These are phyloP conservation scores for Cottoperca gobio DNA, from an alignment of 2,797 vertebrate species.

Conservation along the genomic window DNA sequence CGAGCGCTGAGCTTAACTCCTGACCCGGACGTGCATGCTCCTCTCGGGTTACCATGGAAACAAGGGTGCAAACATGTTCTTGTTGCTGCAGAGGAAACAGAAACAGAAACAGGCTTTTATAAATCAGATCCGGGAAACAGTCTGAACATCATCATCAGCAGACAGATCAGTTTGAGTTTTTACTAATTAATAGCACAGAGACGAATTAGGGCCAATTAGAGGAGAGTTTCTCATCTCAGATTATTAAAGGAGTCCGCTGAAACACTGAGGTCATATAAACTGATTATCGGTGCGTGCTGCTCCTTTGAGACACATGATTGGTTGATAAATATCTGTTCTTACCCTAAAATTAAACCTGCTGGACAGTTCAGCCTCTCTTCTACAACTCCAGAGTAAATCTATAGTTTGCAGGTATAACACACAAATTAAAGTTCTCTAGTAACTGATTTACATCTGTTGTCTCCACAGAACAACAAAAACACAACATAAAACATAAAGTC, in stretches of 20 bases:
- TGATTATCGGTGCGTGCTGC: conserved; percentile 32
- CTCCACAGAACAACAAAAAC: no score
- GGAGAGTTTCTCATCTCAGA: conserved; percentile 35
- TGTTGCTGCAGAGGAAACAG: conserved; percentile 78
- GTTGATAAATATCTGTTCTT: conserved; percentile 31
- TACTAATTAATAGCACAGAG: conserved; percentile 48
- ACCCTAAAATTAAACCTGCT: not conserved
- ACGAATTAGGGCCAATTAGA: conserved; percentile 57
- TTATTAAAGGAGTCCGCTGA: conserved; percentile 35
- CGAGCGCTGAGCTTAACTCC: conserved; percentile 68
- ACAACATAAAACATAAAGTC: no score
- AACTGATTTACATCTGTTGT: no score
- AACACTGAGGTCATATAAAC: conserved; percentile 15
- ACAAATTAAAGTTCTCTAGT: no score
- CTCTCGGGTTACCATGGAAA: conserved; percentile 79
- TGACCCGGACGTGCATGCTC: conserved; percentile 84
- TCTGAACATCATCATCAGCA: not conserved
- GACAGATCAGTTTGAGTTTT: conserved; percentile 6
- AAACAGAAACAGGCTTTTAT: conserved; percentile 37
- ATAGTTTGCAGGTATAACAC: no score
- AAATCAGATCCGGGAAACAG: conserved; percentile 5
- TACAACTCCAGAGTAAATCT: no score
- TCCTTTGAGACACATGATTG: conserved; percentile 32
- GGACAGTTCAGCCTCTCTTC: not conserved
- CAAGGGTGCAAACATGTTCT: conserved; percentile 79